Percentiles rank a stretch among this genome's conserved stretches.
These are phyloP conservation scores for Brienomyrus brachyistius DNA, from an alignment of 2,113 vertebrate genomes.

Conservation along the genomic window DNA sequence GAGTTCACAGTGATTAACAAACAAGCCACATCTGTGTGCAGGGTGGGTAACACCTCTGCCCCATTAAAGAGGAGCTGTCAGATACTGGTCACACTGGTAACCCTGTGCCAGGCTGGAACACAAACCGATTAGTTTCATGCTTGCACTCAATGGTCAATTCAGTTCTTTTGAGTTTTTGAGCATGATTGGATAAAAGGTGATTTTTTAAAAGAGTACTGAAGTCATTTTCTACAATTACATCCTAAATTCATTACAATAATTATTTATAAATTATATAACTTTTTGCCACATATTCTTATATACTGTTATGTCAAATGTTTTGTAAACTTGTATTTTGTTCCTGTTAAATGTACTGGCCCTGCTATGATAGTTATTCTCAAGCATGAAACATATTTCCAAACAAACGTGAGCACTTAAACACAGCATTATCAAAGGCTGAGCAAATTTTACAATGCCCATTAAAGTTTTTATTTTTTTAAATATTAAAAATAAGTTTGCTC, in stretches of 20 bases:
- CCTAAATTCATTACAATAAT: neutral
- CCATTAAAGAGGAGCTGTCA: neutral
- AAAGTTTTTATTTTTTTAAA: neutral
- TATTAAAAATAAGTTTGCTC: neutral
- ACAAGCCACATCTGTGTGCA: neutral
- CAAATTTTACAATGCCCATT: neutral
- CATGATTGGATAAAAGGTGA: neutral
- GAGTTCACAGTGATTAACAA: neutral
- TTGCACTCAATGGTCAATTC: neutral
- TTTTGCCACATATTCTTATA: neutral
- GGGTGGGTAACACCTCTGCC: neutral
- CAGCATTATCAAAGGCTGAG: neutral
- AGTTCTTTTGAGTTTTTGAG: neutral
- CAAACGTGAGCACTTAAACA: neutral
- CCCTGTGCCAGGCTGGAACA: neutral
- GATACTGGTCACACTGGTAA: neutral
- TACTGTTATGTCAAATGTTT: neutral
- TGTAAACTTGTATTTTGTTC: neutral
- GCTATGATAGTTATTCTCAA: neutral
- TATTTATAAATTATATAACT: neutral
- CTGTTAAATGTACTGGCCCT: neutral
- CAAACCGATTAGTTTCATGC: neutral
- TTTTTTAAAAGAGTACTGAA: neutral
- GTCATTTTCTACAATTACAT: neutral
- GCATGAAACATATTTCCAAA: neutral